phyloP scores from a whole-genome alignment of 2,888 invertebrate genomes.

The Scaptomyza flava region DNA sequence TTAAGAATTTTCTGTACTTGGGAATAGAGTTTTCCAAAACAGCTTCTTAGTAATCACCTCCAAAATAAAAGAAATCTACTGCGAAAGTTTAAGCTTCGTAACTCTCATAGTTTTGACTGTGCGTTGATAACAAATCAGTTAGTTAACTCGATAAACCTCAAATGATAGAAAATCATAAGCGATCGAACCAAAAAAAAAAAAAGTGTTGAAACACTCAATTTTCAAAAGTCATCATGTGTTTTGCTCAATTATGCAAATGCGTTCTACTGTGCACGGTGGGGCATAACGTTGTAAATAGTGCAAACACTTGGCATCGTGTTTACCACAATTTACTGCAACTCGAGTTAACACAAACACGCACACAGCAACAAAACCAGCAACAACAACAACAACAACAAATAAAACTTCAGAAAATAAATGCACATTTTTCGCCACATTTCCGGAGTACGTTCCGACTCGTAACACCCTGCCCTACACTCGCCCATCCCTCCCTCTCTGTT shows the following conservation, averaged over 20 bases:
- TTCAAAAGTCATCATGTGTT: constrained; percentile 52
- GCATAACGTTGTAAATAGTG: constrained; percentile 70
- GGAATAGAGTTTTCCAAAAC: too few species aligned
- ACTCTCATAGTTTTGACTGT: too few species aligned
- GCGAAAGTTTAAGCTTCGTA: too few species aligned
- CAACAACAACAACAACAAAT: constrained; percentile 4
- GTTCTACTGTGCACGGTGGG: constrained; percentile 74
- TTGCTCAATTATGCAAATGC: constrained; percentile 72
- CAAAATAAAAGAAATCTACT: too few species aligned
- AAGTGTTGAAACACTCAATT: too few species aligned
- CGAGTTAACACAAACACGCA: constrained; percentile 63
- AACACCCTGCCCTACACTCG: not conserved
- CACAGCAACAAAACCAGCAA: constrained; percentile 1
- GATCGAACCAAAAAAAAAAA: too few species aligned
- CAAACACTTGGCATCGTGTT: constrained; percentile 77
- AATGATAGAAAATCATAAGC: too few species aligned
- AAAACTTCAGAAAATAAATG: constrained; percentile 66
- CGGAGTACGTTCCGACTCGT: constrained; percentile 38
- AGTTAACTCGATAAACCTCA: too few species aligned
- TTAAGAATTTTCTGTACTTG: too few species aligned
- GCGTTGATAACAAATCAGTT: too few species aligned
- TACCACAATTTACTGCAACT: constrained; percentile 78
- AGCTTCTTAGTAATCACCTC: too few species aligned
- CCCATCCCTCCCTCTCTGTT: not conserved
- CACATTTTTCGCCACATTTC: constrained; percentile 77